Conservation (phyloP, 1,140 invertebrate genomes). For the Achroia grisella region DNA sequence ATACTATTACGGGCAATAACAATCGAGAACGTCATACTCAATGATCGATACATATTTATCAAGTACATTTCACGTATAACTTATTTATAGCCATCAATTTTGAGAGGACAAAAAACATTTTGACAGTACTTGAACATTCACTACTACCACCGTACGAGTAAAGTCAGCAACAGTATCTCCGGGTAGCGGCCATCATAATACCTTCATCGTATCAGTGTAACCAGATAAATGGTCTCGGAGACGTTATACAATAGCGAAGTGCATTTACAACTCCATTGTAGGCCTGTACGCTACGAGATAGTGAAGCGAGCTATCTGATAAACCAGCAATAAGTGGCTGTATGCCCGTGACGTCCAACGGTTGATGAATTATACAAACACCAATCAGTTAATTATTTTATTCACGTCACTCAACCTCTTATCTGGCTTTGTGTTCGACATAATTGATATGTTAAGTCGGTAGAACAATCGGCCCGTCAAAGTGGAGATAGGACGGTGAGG, state of each 20-base stretch:
- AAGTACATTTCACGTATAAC: no score
- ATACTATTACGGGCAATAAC: background rate
- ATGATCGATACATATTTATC: no score
- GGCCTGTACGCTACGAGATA: conserved; percentile 26
- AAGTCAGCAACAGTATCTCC: conserved; percentile 13
- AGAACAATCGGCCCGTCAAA: conserved; percentile 62
- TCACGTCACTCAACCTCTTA: conserved; percentile 65
- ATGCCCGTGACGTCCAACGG: conserved; percentile 38
- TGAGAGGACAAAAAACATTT: conserved; percentile 9
- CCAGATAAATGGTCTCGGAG: conserved; percentile 28
- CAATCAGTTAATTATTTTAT: conserved; percentile 72
- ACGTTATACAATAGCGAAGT: conserved; percentile 33
- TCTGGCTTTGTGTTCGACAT: conserved; percentile 65
- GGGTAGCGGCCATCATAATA: conserved; percentile 19
- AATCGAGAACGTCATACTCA: no score
- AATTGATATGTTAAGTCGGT: conserved; percentile 70
- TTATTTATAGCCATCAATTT: background rate
- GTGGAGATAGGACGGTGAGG: conserved; percentile 31
- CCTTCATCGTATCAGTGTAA: conserved; percentile 21
- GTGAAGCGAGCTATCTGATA: conserved; percentile 41
- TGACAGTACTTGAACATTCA: conserved; percentile 8
- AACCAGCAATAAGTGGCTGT: conserved; percentile 51
- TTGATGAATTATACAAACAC: conserved; percentile 71
- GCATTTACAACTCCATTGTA: conserved; percentile 50
- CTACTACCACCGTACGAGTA: conserved; percentile 5